A percentile compares a stretch with the other conserved stretches of the same genome.
phyloP scores from a whole-genome alignment of 2,888 invertebrate species.

The Agrotis segetum region DNA sequence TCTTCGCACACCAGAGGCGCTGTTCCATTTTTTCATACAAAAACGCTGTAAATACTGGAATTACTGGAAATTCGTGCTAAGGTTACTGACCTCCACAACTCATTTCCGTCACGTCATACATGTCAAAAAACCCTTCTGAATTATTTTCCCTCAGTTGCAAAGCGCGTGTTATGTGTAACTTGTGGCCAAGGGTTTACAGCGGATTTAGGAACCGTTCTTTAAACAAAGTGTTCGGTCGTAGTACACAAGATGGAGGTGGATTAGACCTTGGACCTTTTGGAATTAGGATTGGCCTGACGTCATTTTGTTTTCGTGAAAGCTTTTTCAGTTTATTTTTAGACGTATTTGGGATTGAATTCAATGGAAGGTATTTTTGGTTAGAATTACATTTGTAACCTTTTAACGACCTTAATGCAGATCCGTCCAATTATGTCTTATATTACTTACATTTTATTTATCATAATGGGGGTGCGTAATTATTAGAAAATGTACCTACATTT shows the following conservation, averaged over 20 bases:
- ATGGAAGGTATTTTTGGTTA: slow-evolving; percentile 2
- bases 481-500: too few relatives aligned
- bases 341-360: slow-evolving; percentile 11
- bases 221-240: slow-evolving; percentile 43
- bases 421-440: too few relatives aligned
- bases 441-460: too few relatives aligned
- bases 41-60: too few relatives aligned
- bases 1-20: too few relatives aligned
- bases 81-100: too few relatives aligned
- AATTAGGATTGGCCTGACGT: slow-evolving; percentile 43
- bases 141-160: neutral
- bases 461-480: too few relatives aligned
- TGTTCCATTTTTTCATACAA: too few relatives aligned
- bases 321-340: slow-evolving; percentile 43
- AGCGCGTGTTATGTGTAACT: neutral
- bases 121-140: neutral
- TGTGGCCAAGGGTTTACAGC: slow-evolving; percentile 4
- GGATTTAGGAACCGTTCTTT: slow-evolving; percentile 32
- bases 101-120: neutral
- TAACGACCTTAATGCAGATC: neutral
- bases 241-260: slow-evolving; percentile 19
- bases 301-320: slow-evolving; percentile 28
- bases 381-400: slow-evolving; percentile 6
- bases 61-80: too few relatives aligned
- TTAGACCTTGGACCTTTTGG: slow-evolving; percentile 34